These are phyloP conservation scores for Sogatella furcifera DNA, from an alignment of 1,140 invertebrate genomes.

Conservation along the genomic window DNA sequence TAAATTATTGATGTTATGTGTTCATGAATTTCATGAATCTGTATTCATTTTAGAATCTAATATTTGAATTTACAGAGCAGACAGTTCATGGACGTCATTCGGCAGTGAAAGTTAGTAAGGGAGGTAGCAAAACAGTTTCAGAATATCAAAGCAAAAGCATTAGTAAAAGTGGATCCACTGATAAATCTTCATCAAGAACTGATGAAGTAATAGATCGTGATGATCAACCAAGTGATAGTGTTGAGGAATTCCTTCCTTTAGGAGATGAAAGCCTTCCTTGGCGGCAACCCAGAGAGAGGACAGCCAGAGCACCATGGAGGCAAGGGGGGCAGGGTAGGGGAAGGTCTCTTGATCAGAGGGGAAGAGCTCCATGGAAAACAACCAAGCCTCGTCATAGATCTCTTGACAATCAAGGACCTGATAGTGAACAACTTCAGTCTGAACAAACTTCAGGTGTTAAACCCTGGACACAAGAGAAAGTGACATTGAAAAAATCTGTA, in stretches of 20 bases:
- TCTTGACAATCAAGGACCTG: conserved; percentile 6
- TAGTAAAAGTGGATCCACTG: not conserved
- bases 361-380: not conserved
- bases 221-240: conserved; percentile 8
- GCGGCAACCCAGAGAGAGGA: conserved; percentile 15
- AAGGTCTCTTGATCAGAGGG: conserved; percentile 16
- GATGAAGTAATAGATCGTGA: conserved; percentile 9
- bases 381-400: conserved; percentile 8
- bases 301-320: conserved; percentile 18
- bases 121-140: too few species aligned
- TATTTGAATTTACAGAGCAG: not conserved
- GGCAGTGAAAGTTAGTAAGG: conserved; percentile 13
- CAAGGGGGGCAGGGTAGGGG: conserved; percentile 8
- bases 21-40: too few species aligned
- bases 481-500: conserved; percentile 27
- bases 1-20: too few species aligned
- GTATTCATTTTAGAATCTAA: too few species aligned
- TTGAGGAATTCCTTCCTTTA: conserved; percentile 8
- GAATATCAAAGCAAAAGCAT: not conserved
- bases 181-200: not conserved
- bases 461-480: conserved; percentile 31
- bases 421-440: not conserved
- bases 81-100: conserved; percentile 8
- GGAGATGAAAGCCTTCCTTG: conserved; percentile 16
- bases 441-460: conserved; percentile 9